phyloP scores from a whole-genome alignment of 37 sponge, comb jelly and placozoan species.

The Crambe crambe region DNA sequence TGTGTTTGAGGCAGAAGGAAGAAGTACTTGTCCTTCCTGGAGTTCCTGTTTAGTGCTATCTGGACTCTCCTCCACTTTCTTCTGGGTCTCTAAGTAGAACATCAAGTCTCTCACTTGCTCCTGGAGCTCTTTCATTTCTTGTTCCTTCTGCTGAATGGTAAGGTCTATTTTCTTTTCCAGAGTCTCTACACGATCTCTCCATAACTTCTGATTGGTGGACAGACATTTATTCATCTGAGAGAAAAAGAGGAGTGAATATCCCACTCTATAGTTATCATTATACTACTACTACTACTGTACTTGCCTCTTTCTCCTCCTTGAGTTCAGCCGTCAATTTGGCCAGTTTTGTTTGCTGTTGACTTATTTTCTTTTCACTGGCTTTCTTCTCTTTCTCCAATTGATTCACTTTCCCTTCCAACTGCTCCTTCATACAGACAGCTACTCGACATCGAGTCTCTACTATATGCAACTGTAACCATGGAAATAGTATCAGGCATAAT shows the following conservation, averaged over 20 bases:
- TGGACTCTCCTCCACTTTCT: conserved; percentile 71
- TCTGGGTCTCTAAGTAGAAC: conserved; percentile 93
- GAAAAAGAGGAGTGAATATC: not conserved
- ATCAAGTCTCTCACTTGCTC: conserved; percentile 96
- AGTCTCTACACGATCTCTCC: conserved; percentile 48
- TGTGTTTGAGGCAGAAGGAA: not conserved
- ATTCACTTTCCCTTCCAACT: conserved; percentile 34
- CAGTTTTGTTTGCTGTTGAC: conserved; percentile 46
- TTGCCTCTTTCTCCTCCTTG: conserved; percentile 83
- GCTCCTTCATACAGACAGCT: conserved; percentile 39
- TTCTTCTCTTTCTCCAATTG: conserved; percentile 70
- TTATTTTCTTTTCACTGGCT: conserved; percentile 61
- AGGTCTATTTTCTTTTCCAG: conserved; percentile 72
- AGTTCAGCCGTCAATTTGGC: conserved; percentile 56
- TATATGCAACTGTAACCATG: conserved; percentile 21
- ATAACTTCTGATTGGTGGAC: conserved; percentile 70
- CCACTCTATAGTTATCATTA: not conserved
- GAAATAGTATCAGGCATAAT: too few relatives aligned
- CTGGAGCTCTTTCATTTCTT: conserved; percentile 81
- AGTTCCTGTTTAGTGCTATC: conserved; percentile 53
- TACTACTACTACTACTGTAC: too few relatives aligned
- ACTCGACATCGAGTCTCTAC: conserved; percentile 58
- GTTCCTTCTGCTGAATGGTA: conserved; percentile 46
- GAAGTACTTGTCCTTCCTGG: not conserved
- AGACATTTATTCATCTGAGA: conserved; percentile 86